phyloP scores from a whole-genome alignment of 2,113 vertebrate species.

The Grammomys surdaster region DNA sequence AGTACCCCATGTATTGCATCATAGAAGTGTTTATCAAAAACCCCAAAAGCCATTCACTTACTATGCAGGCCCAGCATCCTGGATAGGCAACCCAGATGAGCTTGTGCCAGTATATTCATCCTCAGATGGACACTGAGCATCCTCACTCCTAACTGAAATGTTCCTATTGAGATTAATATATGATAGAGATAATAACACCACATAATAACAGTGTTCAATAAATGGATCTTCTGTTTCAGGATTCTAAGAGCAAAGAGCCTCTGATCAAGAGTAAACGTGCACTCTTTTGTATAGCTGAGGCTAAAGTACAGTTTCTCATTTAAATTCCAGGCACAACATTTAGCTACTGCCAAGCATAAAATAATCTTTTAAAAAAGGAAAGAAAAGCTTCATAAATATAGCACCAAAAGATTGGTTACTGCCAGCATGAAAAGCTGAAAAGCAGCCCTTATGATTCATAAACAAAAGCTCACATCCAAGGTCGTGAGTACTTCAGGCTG shows the following conservation, averaged over 20 bases:
- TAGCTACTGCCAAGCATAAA: constrained; percentile 48
- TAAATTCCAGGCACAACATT: constrained; percentile 22
- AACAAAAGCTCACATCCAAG: neutral
- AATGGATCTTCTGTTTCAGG: rapidly evolving
- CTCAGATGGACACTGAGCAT: neutral
- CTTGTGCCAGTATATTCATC: rapidly evolving
- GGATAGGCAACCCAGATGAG: neutral
- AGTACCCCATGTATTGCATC: rapidly evolving
- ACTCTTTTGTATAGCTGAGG: neutral
- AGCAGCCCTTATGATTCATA: neutral
- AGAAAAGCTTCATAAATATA: constrained; percentile 44
- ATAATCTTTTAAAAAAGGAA: constrained; percentile 4
- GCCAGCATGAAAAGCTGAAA: neutral
- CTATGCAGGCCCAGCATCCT: rapidly evolving
- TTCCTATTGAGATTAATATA: neutral
- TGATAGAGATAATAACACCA: neutral
- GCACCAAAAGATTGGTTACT: constrained; percentile 14
- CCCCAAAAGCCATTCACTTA: rapidly evolving
- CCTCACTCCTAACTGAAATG: rapidly evolving
- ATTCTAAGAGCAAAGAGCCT: neutral
- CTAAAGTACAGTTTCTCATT: neutral
- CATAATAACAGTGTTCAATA: rapidly evolving
- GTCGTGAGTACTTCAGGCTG: neutral
- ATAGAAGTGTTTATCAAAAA: rapidly evolving
- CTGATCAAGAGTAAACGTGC: neutral